Base-by-base conservation (phyloP, 1,140 invertebrate genomes). In the Drosophila bifasciata region DNA sequence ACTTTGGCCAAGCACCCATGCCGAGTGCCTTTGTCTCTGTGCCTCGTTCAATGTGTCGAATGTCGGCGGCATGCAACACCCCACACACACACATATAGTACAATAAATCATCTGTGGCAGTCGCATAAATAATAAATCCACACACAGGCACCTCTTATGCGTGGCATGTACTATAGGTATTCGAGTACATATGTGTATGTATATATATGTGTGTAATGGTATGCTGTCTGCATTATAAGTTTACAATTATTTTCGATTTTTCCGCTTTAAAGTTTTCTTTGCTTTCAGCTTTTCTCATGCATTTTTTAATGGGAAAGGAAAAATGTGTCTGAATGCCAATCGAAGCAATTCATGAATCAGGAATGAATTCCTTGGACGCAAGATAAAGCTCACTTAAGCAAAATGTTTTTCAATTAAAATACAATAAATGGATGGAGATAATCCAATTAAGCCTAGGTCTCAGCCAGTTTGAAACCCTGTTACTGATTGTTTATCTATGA, bases 61-160 rank as follows among this genome's bases (percentile, higher is more conserved):
- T 69, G 66, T 69, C 66, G 66, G 68, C 66, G 66, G 68, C 66
- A 69, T 56, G 32, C 32, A 68, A 68, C n/a, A n/a, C n/a, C n/a
- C n/a, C n/a, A 68, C 39, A 68, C 46, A 61, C 64, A 62, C 53
- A 68, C 66, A 69, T 69, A n/a, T n/a, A n/a, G n/a, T n/a, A n/a
- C n/a, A n/a, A n/a, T n/a, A 69, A 69, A 69, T 69, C 66, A 69
- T 69, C 63, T 46, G 66, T 56, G 36, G 66, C 66, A 56, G 43
- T 48, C 50, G 66, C 66, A 68, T 68, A 68, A 68, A 68, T 68
- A 68, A 68, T 68, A 68, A 68, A 68, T 68, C 32, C 49, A 68
- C 46, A 68, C 46, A 53, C 63, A 21, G 32, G 32, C 32, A 36
- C 32, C 32, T 36, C 32, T 13, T 36, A 13, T 5, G 32, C 9